Evolutionary conservation across 2,113 vertebrate species (phyloP), one percentile per base, ranked within the genome.

Genomic region (Microtus ochrogaster): DNA sequence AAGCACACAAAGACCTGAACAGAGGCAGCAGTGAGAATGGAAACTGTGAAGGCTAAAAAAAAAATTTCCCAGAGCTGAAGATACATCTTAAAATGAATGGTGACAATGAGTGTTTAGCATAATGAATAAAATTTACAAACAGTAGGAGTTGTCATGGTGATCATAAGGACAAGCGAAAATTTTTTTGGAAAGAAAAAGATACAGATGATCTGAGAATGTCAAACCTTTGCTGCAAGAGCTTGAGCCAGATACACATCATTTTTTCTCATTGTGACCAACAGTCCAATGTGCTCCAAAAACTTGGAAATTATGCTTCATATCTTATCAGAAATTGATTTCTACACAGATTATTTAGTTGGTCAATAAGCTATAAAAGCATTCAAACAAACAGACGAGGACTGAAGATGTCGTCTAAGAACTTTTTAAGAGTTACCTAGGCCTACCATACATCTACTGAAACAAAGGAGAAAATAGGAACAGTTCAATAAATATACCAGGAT

Each of bases 261-360:
- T 39, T 73, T 68, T 94, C 82, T 90, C 21, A 7, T 89, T 78
- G 5, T 44, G 52, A 79, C 55, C 10, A 94, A 49, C 2, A 36
- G 17, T 36, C n/a, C 1, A 26, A 30, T 33, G 3, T 52, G 17
- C 5, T 7, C 24, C 78, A 36, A 10, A 78, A 58, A 92, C 86
- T 5, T 87, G 4, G 44, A 82, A 87, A 89, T 47, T 52, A 72
- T 5, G 3, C 10, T 77, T 90, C 24, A 93, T 55, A 0, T 61
- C 30, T 79, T 92, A 47, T 94, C 47, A 91, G 39, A 82, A 93
- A 22, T 44, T 61, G 41, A 87, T 39, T 94, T 94, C 41, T 81
- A 65, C 6, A n/a, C 22, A 79, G 2, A 55, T 74, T 90, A 17
- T 39, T 30, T 65, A 24, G 5, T 47, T 65, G 58, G 44, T 58